phyloP scores from a whole-genome alignment of 2,113 vertebrate genomes.

The Puffinus mauretanicus region DNA sequence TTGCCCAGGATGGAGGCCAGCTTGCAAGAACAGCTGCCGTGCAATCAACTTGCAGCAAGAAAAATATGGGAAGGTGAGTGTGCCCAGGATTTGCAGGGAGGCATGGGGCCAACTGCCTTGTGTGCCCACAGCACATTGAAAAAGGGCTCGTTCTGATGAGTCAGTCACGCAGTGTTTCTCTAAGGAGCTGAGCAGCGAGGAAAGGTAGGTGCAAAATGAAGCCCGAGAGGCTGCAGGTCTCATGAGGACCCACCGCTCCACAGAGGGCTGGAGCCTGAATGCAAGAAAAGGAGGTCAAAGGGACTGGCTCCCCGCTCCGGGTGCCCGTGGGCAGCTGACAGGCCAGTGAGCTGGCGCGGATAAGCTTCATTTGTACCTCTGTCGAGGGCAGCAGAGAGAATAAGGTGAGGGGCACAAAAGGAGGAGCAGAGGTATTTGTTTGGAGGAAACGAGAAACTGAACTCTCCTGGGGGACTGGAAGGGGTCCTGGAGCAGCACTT shows the following conservation, averaged over 20 bases:
- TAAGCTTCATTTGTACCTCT: neutral
- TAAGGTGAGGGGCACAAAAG: neutral
- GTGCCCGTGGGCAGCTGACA: neutral
- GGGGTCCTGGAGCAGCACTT: neutral
- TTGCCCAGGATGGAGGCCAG: neutral
- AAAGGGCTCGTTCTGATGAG: neutral
- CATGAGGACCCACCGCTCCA: neutral
- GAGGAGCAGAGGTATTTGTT: neutral
- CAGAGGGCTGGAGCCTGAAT: neutral
- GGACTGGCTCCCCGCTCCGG: neutral
- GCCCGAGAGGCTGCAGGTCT: neutral
- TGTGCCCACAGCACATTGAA: neutral
- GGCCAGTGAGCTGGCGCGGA: neutral
- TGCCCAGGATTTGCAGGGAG: neutral
- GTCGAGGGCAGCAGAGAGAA: neutral
- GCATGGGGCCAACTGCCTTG: neutral
- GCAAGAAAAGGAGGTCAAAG: neutral
- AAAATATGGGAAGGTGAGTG: neutral
- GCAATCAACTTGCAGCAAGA: neutral
- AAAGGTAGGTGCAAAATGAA: neutral
- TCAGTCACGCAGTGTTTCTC: neutral
- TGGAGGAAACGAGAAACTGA: neutral
- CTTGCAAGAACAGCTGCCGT: accelerated
- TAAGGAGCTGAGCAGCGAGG: neutral
- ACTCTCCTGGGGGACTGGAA: neutral